Evolutionary conservation across 64 coral and sea anemone genomes (phyloP), one percentile per base, ranked within the genome.

Genomic region (Stichodactyla mertensii): DNA sequence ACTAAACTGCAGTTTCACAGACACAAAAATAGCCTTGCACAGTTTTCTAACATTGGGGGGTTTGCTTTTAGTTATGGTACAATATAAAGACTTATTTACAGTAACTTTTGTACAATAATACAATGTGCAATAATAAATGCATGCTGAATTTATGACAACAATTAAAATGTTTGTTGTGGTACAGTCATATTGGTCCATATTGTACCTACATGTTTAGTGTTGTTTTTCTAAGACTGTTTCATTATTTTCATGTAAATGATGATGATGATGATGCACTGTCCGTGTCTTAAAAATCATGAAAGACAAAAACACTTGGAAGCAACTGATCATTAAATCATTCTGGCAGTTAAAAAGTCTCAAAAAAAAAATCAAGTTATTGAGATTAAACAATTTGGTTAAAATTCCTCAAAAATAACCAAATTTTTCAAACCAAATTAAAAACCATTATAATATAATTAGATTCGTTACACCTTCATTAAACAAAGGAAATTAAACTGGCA

Each of bases 401-500:
- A 45, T 45, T 45, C 36, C 36, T 45, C 1, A 45, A 45, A 45
- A 45, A 45, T 45, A 45, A 45, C 36, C 36, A 45, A 45, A 45
- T 45, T 45, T 45, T 45, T 45, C 36, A 45, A 45, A 45, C 36
- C 36, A 45, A 45, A 45, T 0, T 45, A 45, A 45, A 45, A n/a
- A 66, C 9, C 9, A 66, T 22, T n/a, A 66, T 6, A 54, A 81
- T 81, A 52, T 81, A 20, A 54, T 55, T 9, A 81, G 54, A 54
- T 22, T 53, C 7, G 16, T 81, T 81, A 15, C 54, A 51, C 2
- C 26, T 12, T 4, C 20, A 51, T 51, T 52, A 15, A 16, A 19
- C 78, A 81, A 81, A 81, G 51, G 54, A 52, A 81, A 81, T 54
- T 52, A 7, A 81, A 81, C 78, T 81, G 78, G 78, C 78, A 81